phyloP scores from a whole-genome alignment of 2,797 vertebrate genomes.

The Austrolebias charrua region DNA sequence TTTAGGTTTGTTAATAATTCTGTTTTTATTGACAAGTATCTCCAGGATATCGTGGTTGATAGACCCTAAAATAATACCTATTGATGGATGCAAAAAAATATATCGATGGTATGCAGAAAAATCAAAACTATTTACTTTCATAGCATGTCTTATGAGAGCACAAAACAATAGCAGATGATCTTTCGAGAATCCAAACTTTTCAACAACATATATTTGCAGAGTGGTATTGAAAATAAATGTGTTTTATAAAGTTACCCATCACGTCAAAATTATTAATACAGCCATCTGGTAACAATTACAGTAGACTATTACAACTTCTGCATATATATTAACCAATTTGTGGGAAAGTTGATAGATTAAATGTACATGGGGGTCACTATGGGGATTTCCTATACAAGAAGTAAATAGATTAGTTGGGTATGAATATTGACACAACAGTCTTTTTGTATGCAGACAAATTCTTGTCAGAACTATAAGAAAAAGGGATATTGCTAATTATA shows the following conservation, averaged over 20 bases:
- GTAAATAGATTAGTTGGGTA: conserved; percentile 52
- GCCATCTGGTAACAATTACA: conserved; percentile 28
- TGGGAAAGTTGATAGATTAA: conserved; percentile 24
- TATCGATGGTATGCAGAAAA: too few relatives aligned
- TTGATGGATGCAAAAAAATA: too few relatives aligned
- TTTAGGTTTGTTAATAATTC: too few relatives aligned
- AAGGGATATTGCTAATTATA: conserved; percentile 65
- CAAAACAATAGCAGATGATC: too few relatives aligned
- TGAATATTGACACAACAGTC: conserved; percentile 59
- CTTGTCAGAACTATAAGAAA: conserved; percentile 54
- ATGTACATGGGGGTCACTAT: conserved; percentile 29
- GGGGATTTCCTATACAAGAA: conserved; percentile 39
- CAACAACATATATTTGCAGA: too few relatives aligned
- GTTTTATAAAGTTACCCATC: conserved; percentile 8
- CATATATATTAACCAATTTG: conserved; percentile 34
- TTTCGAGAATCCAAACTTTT: too few relatives aligned
- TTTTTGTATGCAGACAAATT: conserved; percentile 51
- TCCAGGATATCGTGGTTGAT: too few relatives aligned
- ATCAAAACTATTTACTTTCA: too few relatives aligned
- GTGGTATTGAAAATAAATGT: neutral
- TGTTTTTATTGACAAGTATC: too few relatives aligned
- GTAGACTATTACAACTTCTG: conserved; percentile 35
- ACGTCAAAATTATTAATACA: conserved; percentile 21
- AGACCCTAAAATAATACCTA: too few relatives aligned
- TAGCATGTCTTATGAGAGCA: too few relatives aligned